Evolutionary conservation across 2,113 vertebrate genomes (phyloP).

Genomic region (Nerophis ophidion): DNA sequence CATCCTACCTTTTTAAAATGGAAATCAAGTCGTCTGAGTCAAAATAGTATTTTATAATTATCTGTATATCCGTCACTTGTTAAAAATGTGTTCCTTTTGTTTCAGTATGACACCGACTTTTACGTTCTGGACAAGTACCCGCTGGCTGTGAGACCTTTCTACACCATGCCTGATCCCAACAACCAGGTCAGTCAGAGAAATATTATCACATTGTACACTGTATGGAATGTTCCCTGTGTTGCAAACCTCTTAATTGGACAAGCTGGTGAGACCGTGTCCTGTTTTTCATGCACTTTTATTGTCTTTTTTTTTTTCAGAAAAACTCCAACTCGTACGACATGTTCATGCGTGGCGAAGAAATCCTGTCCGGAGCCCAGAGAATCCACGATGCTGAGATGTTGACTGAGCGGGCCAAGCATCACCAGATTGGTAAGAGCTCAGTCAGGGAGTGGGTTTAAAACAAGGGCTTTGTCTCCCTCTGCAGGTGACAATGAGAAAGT

Average conservation of each 20-base stretch:
- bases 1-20: too few relatives aligned
- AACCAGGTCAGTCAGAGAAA: slow-evolving; percentile 76
- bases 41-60: too few relatives aligned
- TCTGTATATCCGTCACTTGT: not conserved
- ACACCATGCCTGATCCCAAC: slow-evolving; percentile 95
- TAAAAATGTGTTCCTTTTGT: not conserved
- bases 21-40: too few relatives aligned
- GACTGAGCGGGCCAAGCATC: slow-evolving; percentile 87
- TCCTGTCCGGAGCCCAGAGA: slow-evolving; percentile 95
- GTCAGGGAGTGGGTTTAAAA: too few relatives aligned
- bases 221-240: too few relatives aligned
- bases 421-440: slow-evolving; percentile 82
- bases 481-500: not conserved
- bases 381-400: slow-evolving; percentile 90
- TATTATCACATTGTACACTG: not conserved
- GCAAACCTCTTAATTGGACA: too few relatives aligned
- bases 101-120: slow-evolving; percentile 97
- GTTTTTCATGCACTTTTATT: not conserved
- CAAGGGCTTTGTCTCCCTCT: slow-evolving; percentile 35
- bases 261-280: too few relatives aligned
- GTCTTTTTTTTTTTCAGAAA: slow-evolving; percentile 71
- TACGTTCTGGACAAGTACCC: slow-evolving; percentile 98
- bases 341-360: slow-evolving; percentile 99
- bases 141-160: slow-evolving; percentile 94
- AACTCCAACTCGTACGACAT: slow-evolving; percentile 97